phyloP scores from a whole-genome alignment of 2,797 vertebrate species.

The Schizopygopsis malacanthus region DNA sequence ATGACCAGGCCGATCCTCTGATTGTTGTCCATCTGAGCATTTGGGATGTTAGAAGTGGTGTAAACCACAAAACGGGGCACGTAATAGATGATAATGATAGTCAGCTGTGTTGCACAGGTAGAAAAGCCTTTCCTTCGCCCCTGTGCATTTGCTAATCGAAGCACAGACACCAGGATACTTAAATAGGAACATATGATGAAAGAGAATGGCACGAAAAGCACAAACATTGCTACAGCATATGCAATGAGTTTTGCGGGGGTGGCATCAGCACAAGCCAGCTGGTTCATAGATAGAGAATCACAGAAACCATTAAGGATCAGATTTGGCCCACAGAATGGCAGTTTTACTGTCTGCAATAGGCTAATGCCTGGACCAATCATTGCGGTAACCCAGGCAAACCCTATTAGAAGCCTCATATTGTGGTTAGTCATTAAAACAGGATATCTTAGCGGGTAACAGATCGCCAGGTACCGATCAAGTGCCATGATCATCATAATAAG shows the following conservation, averaged over 20 bases:
- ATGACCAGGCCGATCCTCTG: too few species aligned
- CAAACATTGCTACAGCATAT: slow-evolving; percentile 66
- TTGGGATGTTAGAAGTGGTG: too few species aligned
- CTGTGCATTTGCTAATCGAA: slow-evolving; percentile 64
- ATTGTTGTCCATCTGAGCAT: too few species aligned
- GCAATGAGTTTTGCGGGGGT: slow-evolving; percentile 58
- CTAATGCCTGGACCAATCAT: too few species aligned
- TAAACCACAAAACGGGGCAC: too few species aligned
- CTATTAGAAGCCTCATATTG: too few species aligned
- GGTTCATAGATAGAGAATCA: slow-evolving; percentile 68
- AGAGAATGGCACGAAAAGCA: slow-evolving; percentile 65
- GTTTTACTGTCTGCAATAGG: slow-evolving; percentile 29
- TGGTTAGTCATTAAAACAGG: too few species aligned
- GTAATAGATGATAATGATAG: too few species aligned
- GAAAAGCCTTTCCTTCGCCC: slow-evolving; percentile 70
- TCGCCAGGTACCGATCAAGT: too few species aligned
- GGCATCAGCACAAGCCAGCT: slow-evolving; percentile 69
- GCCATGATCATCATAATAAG: too few species aligned
- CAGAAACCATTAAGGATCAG: slow-evolving; percentile 73
- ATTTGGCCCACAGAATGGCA: slow-evolving; percentile 72
- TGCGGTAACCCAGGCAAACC: too few species aligned
- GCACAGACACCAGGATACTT: slow-evolving; percentile 66
- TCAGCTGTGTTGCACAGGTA: slow-evolving; percentile 60
- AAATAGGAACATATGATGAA: slow-evolving; percentile 71
- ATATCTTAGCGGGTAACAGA: too few species aligned